A percentile compares a stretch with the other conserved stretches of the same genome.
Conservation (phyloP, 35 echinoderm and acorn worm species). For the Holothuria glaberrima region DNA sequence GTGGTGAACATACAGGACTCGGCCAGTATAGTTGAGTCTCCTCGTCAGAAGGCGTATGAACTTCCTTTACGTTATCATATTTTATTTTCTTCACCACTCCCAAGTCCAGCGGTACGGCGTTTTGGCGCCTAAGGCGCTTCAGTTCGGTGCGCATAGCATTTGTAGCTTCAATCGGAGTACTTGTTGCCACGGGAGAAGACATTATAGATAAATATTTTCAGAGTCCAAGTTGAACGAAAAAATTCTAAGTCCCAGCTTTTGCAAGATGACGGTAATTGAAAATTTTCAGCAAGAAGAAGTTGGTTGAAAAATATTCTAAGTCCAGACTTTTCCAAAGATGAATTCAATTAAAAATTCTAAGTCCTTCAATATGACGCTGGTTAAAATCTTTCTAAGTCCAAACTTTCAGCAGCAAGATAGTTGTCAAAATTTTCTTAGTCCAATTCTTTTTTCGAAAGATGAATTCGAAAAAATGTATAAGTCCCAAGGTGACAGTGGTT, state of each 20-base stretch:
- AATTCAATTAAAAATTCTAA: no score
- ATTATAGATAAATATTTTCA: not conserved
- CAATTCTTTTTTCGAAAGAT: constrained; percentile 14
- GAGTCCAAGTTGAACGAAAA: not conserved
- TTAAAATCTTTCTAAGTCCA: no score
- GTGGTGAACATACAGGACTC: no score
- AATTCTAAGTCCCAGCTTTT: not conserved
- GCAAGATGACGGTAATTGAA: not conserved
- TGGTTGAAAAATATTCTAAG: not conserved
- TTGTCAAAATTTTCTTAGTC: no score
- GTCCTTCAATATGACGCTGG: no score
- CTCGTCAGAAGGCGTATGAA: constrained; percentile 27
- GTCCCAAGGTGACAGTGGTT: constrained; percentile 14
- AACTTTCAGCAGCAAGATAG: no score
- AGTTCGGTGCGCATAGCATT: constrained; percentile 24
- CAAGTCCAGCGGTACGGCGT: constrained; percentile 25
- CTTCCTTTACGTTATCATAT: not conserved
- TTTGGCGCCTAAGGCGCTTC: constrained; percentile 32
- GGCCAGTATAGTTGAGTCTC: not conserved
- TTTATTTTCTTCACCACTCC: constrained; percentile 7
- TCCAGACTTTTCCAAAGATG: no score
- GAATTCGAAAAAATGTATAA: not conserved
- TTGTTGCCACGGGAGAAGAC: not conserved
- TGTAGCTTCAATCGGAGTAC: constrained; percentile 17
- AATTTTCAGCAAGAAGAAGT: not conserved